A percentile compares a stretch with the other conserved stretches of the same genome.
Conservation (phyloP, 2,113 vertebrate species). For the Paramormyrops kingsleyae region DNA sequence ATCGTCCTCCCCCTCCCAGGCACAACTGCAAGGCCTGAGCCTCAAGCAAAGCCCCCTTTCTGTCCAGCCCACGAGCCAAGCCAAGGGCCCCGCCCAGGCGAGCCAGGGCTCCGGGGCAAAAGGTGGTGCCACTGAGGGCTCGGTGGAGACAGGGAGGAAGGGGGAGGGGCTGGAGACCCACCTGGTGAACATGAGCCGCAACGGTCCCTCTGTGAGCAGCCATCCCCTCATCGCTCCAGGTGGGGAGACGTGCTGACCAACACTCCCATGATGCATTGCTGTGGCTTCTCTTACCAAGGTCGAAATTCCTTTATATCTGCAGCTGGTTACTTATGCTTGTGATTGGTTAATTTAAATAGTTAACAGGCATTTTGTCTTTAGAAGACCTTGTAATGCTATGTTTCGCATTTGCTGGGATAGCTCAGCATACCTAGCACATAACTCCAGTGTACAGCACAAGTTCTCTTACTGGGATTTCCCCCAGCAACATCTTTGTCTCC, state of each 20-base stretch:
- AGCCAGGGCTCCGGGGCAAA: slow-evolving; percentile 40
- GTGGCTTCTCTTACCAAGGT: background rate
- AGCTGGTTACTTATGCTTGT: background rate
- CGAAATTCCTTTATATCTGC: background rate
- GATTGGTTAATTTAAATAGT: background rate
- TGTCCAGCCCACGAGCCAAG: slow-evolving; percentile 58
- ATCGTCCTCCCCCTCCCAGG: slow-evolving; percentile 42
- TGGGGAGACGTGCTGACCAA: slow-evolving; percentile 42
- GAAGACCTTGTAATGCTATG: background rate
- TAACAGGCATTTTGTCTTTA: background rate
- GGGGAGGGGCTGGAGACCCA: slow-evolving; percentile 67
- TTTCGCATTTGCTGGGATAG: background rate
- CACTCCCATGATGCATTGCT: background rate
- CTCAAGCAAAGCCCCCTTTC: slow-evolving; percentile 70
- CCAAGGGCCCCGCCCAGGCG: slow-evolving; percentile 61
- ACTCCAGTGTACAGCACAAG: background rate
- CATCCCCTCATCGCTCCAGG: slow-evolving; percentile 77
- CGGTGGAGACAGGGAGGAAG: slow-evolving; percentile 65
- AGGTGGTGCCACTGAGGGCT: slow-evolving; percentile 25
- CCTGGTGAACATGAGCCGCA: slow-evolving; percentile 66
- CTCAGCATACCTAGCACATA: background rate
- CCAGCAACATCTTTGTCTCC: background rate
- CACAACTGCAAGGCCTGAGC: slow-evolving; percentile 72
- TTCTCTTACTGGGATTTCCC: background rate
- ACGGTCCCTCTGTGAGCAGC: slow-evolving; percentile 52